Conservation (phyloP, 2,888 invertebrate genomes). For the Drosophila lacicola region DNA sequence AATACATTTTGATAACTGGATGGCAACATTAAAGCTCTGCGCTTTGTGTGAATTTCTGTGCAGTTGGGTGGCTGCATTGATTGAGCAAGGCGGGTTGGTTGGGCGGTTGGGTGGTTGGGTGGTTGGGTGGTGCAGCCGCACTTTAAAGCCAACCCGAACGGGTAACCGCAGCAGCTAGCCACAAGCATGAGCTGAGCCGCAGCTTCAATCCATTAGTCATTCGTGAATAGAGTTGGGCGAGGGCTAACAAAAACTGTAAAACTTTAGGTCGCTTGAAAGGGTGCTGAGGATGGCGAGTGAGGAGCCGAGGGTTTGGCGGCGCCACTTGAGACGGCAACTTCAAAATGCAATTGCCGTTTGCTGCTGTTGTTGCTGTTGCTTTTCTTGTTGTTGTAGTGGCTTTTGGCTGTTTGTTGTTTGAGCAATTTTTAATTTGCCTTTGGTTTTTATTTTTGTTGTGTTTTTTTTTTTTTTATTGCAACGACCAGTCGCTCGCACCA, state of each 20-base stretch:
- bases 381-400: constrained; percentile 31
- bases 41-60: too few species aligned
- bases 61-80: constrained; percentile 1
- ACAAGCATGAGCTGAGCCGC: constrained; percentile 1
- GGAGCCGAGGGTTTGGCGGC: constrained; percentile 10
- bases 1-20: constrained; percentile 4
- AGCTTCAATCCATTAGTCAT: constrained; percentile 62
- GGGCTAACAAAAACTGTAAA: neutral
- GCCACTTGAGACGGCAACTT: constrained; percentile 66
- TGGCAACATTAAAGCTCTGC: constrained; percentile 9
- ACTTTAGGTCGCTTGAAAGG: neutral
- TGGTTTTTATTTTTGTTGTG: constrained; percentile 28
- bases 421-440: constrained; percentile 53
- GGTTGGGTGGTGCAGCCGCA: neutral
- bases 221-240: constrained; percentile 16
- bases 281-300: neutral
- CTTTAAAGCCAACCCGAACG: constrained; percentile 16
- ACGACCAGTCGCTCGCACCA: constrained; percentile 15
- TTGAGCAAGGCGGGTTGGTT: constrained; percentile 5
- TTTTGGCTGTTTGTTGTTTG: constrained; percentile 41
- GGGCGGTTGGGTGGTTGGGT: neutral
- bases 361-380: constrained; percentile 7
- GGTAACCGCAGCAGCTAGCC: neutral
- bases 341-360: constrained; percentile 61
- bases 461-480: constrained; percentile 28